These are phyloP conservation scores for Gastrophryne carolinensis DNA, from an alignment of 2,797 vertebrate genomes.

Conservation along the genomic window DNA sequence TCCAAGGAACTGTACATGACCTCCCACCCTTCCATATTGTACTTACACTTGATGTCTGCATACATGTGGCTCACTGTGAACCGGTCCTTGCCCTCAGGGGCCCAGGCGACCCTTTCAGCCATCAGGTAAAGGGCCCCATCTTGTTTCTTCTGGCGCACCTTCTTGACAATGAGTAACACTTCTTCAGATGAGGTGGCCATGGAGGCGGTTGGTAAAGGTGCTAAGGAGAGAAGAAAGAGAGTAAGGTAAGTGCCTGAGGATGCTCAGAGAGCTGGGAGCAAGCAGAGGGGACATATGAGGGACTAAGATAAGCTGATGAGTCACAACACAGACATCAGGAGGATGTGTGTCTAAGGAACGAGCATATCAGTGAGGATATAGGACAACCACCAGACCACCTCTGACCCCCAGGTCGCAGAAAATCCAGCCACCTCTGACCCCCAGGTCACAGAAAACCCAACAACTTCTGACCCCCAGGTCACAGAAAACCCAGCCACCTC, in stretches of 20 bases:
- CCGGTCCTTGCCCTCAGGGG: constrained; percentile 95
- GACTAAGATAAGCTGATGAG: constrained; percentile 15
- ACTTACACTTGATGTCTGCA: constrained; percentile 97
- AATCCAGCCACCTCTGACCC: too few species aligned
- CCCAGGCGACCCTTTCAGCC: constrained; percentile 96
- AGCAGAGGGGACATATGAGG: background rate
- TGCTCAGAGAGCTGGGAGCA: background rate
- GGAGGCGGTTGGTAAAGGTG: constrained; percentile 53
- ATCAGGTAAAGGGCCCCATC: constrained; percentile 96
- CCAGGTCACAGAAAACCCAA: too few species aligned
- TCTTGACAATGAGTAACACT: constrained; percentile 93
- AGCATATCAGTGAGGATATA: too few species aligned
- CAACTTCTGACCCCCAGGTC: too few species aligned
- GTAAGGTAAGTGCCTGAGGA: background rate
- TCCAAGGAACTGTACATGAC: too few species aligned
- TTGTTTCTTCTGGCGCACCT: constrained; percentile 96
- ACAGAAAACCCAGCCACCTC: too few species aligned
- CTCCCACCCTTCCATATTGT: too few species aligned
- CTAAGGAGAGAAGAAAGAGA: constrained; percentile 37
- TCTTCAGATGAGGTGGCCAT: constrained; percentile 98
- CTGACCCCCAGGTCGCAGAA: too few species aligned
- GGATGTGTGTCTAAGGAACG: too few species aligned
- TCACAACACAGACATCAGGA: constrained; percentile 2
- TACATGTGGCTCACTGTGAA: constrained; percentile 96
- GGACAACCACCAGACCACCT: too few species aligned